A percentile compares a stretch with the other conserved stretches of the same genome.
phyloP scores from a whole-genome alignment of 2,797 vertebrate species.

The Enteromius unitaeniatus region DNA sequence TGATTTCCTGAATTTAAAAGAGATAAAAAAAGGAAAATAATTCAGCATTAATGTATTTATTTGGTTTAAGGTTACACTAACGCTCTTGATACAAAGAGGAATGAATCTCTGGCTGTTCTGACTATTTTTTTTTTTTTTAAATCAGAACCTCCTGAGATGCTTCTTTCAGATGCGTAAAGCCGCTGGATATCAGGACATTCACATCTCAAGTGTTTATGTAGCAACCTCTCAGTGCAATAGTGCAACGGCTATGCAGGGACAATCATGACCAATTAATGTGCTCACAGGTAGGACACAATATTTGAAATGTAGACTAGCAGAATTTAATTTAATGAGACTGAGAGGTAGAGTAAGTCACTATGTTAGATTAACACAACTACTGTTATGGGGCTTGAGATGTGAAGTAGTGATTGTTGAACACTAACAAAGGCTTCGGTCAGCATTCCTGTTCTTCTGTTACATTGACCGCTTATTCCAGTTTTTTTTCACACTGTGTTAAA shows the following conservation, averaged over 20 bases:
- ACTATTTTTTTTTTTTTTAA: neutral
- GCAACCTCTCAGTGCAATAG: constrained; percentile 60
- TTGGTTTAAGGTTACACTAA: constrained; percentile 29
- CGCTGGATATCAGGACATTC: constrained; percentile 37
- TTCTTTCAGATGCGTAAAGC: constrained; percentile 22
- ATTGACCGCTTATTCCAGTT: constrained; percentile 20
- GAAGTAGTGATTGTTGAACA: neutral
- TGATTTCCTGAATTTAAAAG: constrained; percentile 25
- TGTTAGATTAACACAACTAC: constrained; percentile 24
- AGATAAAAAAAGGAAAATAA: constrained; percentile 13
- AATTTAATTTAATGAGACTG: constrained; percentile 22
- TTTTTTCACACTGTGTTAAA: constrained; percentile 1
- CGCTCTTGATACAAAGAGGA: constrained; percentile 31
- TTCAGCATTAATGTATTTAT: constrained; percentile 30
- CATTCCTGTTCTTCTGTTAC: constrained; percentile 42
- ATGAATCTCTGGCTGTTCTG: constrained; percentile 37
- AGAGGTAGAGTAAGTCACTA: constrained; percentile 35
- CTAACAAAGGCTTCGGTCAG: constrained; percentile 24
- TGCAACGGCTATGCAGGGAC: constrained; percentile 61
- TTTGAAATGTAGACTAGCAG: neutral
- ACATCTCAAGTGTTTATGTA: constrained; percentile 56
- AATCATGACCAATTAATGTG: constrained; percentile 60
- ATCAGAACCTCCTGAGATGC: constrained; percentile 8
- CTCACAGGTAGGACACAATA: constrained; percentile 33
- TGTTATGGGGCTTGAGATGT: constrained; percentile 15